Percentiles rank a stretch among this genome's conserved stretches.
These are phyloP conservation scores for Scaptodrosophila lebanonensis DNA, from an alignment of 1,140 invertebrate genomes.

Conservation along the genomic window DNA sequence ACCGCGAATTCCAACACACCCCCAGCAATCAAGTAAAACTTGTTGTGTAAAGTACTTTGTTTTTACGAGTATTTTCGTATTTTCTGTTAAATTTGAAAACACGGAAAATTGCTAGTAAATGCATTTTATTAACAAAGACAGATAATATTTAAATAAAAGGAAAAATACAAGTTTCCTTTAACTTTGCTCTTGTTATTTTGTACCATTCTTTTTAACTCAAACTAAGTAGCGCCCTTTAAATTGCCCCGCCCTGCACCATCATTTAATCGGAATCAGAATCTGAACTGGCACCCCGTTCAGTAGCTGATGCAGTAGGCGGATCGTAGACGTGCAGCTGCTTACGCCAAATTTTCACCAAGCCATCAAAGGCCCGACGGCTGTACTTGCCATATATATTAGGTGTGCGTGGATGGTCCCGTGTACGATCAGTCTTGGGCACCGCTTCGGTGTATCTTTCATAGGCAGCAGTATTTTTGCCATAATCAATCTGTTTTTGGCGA, in stretches of 20 bases:
- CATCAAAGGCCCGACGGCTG: constrained; percentile 93
- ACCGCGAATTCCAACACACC: neutral
- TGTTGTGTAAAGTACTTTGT: no score
- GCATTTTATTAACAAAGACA: constrained; percentile 57
- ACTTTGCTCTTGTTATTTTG: constrained; percentile 35
- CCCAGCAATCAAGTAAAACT: neutral
- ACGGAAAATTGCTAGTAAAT: constrained; percentile 20
- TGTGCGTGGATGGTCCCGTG: constrained; percentile 87
- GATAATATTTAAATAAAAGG: constrained; percentile 35
- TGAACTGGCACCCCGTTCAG: constrained; percentile 19
- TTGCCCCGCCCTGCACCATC: constrained; percentile 8
- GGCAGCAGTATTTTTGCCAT: constrained; percentile 94
- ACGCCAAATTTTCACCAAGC: constrained; percentile 90
- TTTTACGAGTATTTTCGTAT: no score
- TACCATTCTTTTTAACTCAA: constrained; percentile 25
- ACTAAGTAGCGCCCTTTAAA: constrained; percentile 9
- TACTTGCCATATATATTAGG: constrained; percentile 92
- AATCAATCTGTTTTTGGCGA: constrained; percentile 95
- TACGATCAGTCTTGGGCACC: constrained; percentile 81
- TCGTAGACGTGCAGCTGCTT: constrained; percentile 91
- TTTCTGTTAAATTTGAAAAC: no score
- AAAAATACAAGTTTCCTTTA: constrained; percentile 29
- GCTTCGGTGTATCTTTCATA: constrained; percentile 87
- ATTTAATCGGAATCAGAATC: constrained; percentile 62
- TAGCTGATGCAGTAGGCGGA: constrained; percentile 74